Conservation (phyloP, 2,113 vertebrate genomes). For the Corythornis madagascariensis region DNA sequence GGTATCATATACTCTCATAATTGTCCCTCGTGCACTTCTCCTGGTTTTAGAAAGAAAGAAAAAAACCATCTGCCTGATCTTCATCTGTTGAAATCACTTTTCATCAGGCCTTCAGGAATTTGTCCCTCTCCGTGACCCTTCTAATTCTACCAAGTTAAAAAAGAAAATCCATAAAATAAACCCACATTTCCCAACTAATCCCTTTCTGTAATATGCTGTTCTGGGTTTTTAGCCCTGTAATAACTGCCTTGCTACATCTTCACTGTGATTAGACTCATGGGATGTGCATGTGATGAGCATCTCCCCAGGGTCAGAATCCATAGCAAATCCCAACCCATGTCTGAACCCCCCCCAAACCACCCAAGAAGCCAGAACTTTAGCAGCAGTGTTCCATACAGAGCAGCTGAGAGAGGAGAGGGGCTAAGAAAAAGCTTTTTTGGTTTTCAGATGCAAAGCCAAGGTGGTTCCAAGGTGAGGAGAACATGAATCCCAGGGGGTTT, state of each 20-base stretch:
- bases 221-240: constrained; percentile 8
- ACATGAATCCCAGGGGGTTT: neutral
- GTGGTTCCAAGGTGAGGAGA: neutral
- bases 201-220: constrained; percentile 6
- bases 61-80: neutral
- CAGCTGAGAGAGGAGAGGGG: neutral
- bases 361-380: neutral
- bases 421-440: neutral
- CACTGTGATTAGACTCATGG: constrained; percentile 21
- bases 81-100: neutral
- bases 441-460: neutral
- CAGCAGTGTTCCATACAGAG: neutral
- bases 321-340: accelerated
- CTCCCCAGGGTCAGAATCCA: neutral
- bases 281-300: neutral
- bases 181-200: constrained; percentile 30
- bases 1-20: neutral
- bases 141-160: constrained; percentile 37
- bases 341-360: neutral
- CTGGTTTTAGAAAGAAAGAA: neutral
- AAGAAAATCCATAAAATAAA: constrained; percentile 41
- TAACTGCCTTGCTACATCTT: constrained; percentile 13
- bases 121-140: neutral
- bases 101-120: neutral
- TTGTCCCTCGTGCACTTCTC: neutral